Base-by-base conservation (phyloP, 2,888 invertebrate genomes). In the Tillus elongatus region DNA sequence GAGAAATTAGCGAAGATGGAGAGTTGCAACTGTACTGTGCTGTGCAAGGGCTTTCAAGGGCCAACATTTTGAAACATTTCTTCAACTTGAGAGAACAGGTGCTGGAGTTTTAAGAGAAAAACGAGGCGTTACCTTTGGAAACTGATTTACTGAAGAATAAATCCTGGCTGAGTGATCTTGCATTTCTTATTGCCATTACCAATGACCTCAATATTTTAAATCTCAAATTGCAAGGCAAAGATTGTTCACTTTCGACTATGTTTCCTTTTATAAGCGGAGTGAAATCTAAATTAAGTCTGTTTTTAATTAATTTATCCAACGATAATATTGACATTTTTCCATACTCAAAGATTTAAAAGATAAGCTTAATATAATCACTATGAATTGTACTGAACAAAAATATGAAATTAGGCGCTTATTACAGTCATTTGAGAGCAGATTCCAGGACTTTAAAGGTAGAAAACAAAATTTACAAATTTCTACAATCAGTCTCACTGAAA, bases 41-140 rank as follows among this genome's bases (percentile, higher is more conserved):
- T 40, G 42, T 42, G 30, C 42, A 40, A 19, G 40, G 40, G 42
- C 19, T 42, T 13, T 34, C 40, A 16, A 42, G 33, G 33, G 37
- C 34, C 30, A 31, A 30, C 19, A 37, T 40, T 35, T 40, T 42
- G 37, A 40, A 42, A 42, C 33, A 37, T 37, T 42, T 42, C 29
- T 37, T 4, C 3, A 13, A 35, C 14, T 35, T 28, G 14, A 13
- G 28, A 13, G 36, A 43, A 15, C 38, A 36, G 15, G 37, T 41
- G n/a, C 32, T 43, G 33, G 34, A 32, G 19, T 15, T 31, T 32
- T 29, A 15, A 24, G 34, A 35, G 26, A 31, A 29, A 41, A 41
- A 40, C 11, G 13, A 15, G 27, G 29, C 33, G 27, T 29, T 41
- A 36, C 36, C 30, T 28, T 35, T 28, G 19, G 37, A 41, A 35